Evolutionary conservation across 2,113 vertebrate genomes (phyloP), one percentile per base, ranked within the genome.

Genomic region (Podarcis raffonei): DNA sequence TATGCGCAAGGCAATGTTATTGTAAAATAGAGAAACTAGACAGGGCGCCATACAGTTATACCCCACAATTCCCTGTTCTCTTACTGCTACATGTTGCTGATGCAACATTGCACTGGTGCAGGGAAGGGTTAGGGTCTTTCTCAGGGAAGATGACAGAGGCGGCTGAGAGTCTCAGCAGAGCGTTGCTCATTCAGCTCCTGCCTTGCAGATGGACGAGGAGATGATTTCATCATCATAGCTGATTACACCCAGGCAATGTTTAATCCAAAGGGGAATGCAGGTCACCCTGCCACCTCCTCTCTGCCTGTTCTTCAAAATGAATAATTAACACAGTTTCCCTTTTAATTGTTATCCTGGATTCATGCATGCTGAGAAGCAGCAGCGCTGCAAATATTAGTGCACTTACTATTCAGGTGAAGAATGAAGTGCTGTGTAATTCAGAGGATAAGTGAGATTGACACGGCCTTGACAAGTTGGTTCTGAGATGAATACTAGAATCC

Each of bases 181-280:
- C 12, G 0, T 27, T 30, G n/a, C 27, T 72, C 83, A 62, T n/a
- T 81, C 74, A 83, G 25, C 30, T 57, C n/a, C 37, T 3, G 80
- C 66, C 66, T 75, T 62, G 53, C 89, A 92, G 89, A 89, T 90
- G 87, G 87, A 72, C 84, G 20, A 65, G 27, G 37, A 76, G 85
- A 81, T 80, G 82, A 84, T 42, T 89, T 72, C 82, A 80, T 85
- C 82, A 32, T 80, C 75, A 35, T 68, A 83, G 66, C 75, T 62
- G 76, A 89, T 72, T 80, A 62, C 37, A 71, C 23, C 6, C 80
- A 65, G 75, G 83, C 76, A 23, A 20, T 81, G 25, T 85, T 65
- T 80, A 37, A 85, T 78, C 71, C 68, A 87, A 82, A 83, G 71
- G 69, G 69, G 62, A 87, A 57, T 79, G 53, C 66, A 48, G 76